Evolutionary conservation across 2,797 vertebrate genomes (phyloP).

Genomic region (Notamacropus eugenii): DNA sequence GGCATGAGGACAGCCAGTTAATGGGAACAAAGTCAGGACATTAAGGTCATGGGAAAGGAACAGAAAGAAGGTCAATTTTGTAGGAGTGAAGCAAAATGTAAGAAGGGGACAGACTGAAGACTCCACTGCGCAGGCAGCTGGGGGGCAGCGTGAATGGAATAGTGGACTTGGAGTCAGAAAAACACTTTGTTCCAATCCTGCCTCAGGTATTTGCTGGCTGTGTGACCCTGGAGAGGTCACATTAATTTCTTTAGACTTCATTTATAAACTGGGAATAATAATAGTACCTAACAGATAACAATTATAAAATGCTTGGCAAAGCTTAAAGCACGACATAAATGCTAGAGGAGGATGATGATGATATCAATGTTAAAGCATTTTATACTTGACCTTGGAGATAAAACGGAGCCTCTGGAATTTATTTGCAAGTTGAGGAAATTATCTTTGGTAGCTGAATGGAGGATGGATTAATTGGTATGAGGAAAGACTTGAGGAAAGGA

Average conservation of each 20-base stretch:
- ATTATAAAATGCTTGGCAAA: not conserved
- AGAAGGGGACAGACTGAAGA: not conserved
- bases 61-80: not conserved
- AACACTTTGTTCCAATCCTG: not conserved
- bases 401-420: too few relatives aligned
- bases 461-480: too few relatives aligned
- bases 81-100: not conserved
- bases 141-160: not conserved
- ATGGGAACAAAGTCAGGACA: not conserved
- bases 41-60: not conserved
- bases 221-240: not conserved
- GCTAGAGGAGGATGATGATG: not conserved
- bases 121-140: not conserved
- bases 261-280: not conserved
- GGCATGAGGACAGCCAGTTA: not conserved
- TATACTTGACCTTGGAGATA: too few relatives aligned
- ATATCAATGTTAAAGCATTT: too few relatives aligned
- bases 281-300: not conserved
- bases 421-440: too few relatives aligned
- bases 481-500: too few relatives aligned
- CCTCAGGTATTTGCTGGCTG: not conserved
- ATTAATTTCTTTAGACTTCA: not conserved
- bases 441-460: too few relatives aligned
- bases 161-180: not conserved
- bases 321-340: not conserved